These are phyloP conservation scores for Brachionus rotundiformis DNA, from an alignment of 1,140 invertebrate species.

Conservation along the genomic window DNA sequence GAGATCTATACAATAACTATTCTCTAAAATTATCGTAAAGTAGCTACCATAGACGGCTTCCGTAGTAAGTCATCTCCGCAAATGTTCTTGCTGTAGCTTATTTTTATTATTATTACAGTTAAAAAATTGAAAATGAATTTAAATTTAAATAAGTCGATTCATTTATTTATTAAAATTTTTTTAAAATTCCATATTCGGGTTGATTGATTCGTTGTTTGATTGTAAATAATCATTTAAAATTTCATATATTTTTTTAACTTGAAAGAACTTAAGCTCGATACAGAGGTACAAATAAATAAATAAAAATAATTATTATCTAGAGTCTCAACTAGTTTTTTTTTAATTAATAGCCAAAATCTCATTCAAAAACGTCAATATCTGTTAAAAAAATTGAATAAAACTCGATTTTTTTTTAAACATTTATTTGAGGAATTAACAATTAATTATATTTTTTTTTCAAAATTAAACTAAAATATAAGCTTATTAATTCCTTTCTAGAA, in stretches of 20 bases:
- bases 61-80: too few species aligned
- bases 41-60: too few species aligned
- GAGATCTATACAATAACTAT: too few species aligned
- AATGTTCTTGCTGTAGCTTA: too few species aligned
- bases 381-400: not conserved
- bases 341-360: not conserved
- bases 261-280: too few species aligned
- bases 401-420: not conserved
- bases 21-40: too few species aligned
- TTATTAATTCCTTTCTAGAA: not conserved
- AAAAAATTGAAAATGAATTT: not conserved
- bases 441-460: not conserved
- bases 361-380: not conserved
- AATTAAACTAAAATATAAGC: not conserved
- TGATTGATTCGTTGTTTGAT: not conserved
- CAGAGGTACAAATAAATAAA: too few species aligned
- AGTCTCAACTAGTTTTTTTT: not conserved
- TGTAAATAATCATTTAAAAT: not conserved
- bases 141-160: not conserved
- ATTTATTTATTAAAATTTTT: not conserved
- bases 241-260: not conserved
- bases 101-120: not conserved
- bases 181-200: not conserved
- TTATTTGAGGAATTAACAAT: not conserved
- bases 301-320: not conserved